These are phyloP conservation scores for Venustoraphidia nigricollis DNA, from an alignment of 2,888 invertebrate species.

Conservation along the genomic window DNA sequence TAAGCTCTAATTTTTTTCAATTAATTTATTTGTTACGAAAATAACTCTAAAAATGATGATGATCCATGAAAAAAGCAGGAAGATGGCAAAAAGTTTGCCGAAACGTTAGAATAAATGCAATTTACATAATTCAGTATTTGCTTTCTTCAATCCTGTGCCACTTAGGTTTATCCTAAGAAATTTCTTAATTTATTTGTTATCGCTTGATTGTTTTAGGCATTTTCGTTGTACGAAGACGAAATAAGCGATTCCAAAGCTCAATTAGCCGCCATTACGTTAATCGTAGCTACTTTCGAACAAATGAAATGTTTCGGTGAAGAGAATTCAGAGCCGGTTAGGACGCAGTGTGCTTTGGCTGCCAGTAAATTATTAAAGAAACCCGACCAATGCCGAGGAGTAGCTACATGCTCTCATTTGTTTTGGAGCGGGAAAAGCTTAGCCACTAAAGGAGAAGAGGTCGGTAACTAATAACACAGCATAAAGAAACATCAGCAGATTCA, in stretches of 20 bases:
- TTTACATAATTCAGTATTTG: too few species aligned
- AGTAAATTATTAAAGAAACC: conserved; percentile 94
- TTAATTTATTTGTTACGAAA: too few species aligned
- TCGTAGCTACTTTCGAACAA: conserved; percentile 90
- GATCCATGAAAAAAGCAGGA: too few species aligned
- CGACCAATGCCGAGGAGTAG: conserved; percentile 92
- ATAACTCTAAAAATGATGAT: too few species aligned
- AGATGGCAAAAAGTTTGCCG: too few species aligned
- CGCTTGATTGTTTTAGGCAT: conserved; percentile 44
- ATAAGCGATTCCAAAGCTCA: conserved; percentile 96
- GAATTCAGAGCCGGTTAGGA: conserved; percentile 90
- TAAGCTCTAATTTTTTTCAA: too few species aligned
- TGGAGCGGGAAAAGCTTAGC: conserved; percentile 71
- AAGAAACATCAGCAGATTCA: too few species aligned
- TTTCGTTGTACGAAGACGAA: conserved; percentile 96
- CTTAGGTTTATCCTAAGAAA: too few species aligned
- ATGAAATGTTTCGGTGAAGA: conserved; percentile 91
- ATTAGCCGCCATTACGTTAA: conserved; percentile 85
- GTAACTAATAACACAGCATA: too few species aligned
- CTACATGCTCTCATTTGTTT: conserved; percentile 88
- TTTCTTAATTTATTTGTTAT: not conserved
- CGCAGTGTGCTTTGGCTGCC: conserved; percentile 90
- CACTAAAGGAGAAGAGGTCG: conserved; percentile 30
- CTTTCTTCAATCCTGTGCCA: too few species aligned
- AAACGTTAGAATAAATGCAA: too few species aligned